Conservation (phyloP, 2,888 invertebrate species). For the Lypha dubia region DNA sequence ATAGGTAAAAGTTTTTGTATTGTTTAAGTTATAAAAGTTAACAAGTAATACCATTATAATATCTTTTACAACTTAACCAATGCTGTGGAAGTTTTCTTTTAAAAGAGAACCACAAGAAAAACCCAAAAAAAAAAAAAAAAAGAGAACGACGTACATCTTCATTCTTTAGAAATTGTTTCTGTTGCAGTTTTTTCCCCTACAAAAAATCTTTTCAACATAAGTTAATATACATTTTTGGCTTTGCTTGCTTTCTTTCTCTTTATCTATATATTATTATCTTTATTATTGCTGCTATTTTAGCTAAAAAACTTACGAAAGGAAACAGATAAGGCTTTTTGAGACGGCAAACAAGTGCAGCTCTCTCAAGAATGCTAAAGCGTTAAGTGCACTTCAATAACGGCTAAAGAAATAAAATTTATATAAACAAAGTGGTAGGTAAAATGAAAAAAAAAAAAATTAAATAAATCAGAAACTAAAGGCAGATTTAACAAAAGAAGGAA, state of each 20-base stretch:
- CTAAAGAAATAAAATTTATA: slow-evolving; percentile 20
- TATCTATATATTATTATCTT: slow-evolving; percentile 18
- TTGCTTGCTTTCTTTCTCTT: too few relatives aligned
- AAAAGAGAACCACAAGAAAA: slow-evolving; percentile 12
- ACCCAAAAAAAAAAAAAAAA: not conserved
- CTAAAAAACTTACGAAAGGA: slow-evolving; percentile 44
- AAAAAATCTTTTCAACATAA: slow-evolving; percentile 11
- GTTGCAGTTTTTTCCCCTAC: not conserved
- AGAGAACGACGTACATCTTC: not conserved
- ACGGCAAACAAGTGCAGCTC: slow-evolving; percentile 57
- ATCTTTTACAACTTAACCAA: slow-evolving; percentile 40
- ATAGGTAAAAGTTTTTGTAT: not conserved
- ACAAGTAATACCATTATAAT: slow-evolving; percentile 46
- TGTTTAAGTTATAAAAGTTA: not conserved
- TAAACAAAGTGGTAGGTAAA: slow-evolving; percentile 4
- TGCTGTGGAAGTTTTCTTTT: slow-evolving; percentile 18
- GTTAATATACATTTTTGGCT: too few relatives aligned
- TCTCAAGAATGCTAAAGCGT: slow-evolving; percentile 64
- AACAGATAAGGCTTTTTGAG: slow-evolving; percentile 62
- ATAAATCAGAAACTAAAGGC: too few relatives aligned
- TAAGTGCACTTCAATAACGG: slow-evolving; percentile 58
- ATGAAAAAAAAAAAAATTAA: not conserved
- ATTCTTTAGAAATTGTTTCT: slow-evolving; percentile 41
- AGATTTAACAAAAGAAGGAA: not conserved
- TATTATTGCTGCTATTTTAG: slow-evolving; percentile 42